phyloP scores from a whole-genome alignment of 2,888 invertebrate genomes.

The Drosophila algonquin region DNA sequence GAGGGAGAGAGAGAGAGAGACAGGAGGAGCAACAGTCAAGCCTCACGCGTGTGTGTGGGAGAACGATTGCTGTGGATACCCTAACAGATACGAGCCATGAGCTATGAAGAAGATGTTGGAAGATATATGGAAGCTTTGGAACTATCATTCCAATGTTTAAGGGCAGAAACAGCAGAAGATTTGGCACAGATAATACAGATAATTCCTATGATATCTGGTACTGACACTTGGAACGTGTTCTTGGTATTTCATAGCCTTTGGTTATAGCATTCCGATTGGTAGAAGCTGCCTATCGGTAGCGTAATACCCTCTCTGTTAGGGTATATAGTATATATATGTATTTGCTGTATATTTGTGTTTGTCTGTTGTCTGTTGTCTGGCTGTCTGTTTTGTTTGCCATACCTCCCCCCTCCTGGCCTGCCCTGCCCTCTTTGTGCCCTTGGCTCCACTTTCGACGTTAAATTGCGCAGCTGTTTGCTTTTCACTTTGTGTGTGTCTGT shows the following conservation, averaged over 20 bases:
- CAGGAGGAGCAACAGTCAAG: constrained; percentile 58
- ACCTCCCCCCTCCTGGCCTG: constrained; percentile 44
- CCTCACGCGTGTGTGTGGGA: neutral
- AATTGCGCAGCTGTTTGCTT: constrained; percentile 78
- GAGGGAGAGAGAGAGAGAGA: constrained; percentile 4
- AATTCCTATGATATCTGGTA: no score
- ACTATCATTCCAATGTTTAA: no score
- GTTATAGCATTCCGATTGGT: no score
- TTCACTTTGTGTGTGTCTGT: constrained; percentile 65
- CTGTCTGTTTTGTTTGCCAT: constrained; percentile 54
- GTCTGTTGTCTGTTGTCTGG: constrained; percentile 29
- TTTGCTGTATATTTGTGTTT: constrained; percentile 56
- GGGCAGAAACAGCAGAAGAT: no score
- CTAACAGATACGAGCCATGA: neutral
- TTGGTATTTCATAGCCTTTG: constrained; percentile 1
- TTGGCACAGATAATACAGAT: neutral
- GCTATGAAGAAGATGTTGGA: no score
- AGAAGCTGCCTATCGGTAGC: neutral
- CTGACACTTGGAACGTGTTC: no score
- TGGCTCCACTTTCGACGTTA: constrained; percentile 78
- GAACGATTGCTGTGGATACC: neutral
- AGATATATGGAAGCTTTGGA: no score
- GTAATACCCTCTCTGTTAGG: neutral
- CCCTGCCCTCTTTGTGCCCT: constrained; percentile 60
- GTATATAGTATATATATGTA: constrained; percentile 16